A percentile compares a stretch with the other conserved stretches of the same genome.
Conservation (phyloP, 2,888 invertebrate species). For the Torymus texanus region DNA sequence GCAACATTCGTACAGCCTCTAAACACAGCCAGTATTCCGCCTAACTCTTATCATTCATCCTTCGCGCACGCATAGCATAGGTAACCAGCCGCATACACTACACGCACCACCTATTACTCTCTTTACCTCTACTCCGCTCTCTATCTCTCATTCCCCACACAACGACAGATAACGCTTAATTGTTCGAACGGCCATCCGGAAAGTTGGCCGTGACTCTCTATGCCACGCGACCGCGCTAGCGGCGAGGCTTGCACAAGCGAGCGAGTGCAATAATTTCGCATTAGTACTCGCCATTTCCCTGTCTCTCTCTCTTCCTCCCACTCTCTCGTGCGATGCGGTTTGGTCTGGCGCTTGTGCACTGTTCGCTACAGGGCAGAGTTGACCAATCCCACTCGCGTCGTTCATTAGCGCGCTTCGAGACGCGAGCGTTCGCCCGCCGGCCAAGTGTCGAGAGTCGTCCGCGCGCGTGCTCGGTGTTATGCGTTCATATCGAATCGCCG, state of each 20-base stretch:
- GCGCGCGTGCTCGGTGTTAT: constrained; percentile 13
- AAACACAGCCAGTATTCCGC: too few species aligned
- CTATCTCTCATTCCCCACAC: neutral
- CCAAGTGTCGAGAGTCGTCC: constrained; percentile 19
- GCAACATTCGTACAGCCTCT: too few species aligned
- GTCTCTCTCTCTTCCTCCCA: neutral
- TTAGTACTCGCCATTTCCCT: constrained; percentile 26
- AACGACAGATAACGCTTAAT: constrained; percentile 21
- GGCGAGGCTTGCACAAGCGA: neutral
- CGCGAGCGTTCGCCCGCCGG: neutral
- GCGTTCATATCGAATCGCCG: constrained; percentile 2
- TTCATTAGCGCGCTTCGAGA: constrained; percentile 39
- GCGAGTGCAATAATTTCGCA: constrained; percentile 41
- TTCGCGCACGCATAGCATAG: too few species aligned
- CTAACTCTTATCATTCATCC: too few species aligned
- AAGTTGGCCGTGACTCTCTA: neutral
- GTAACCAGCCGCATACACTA: too few species aligned
- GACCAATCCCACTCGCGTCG: constrained; percentile 31
- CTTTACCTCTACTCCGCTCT: too few species aligned
- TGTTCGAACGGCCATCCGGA: constrained; percentile 14
- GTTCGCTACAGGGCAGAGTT: neutral
- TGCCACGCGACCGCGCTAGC: neutral
- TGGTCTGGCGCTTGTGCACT: neutral
- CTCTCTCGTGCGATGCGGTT: constrained; percentile 1
- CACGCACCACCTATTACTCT: too few species aligned